Percentiles rank a stretch among this genome's conserved stretches.
phyloP scores from a whole-genome alignment of 2,888 invertebrate species.

The Cantharis rufa region DNA sequence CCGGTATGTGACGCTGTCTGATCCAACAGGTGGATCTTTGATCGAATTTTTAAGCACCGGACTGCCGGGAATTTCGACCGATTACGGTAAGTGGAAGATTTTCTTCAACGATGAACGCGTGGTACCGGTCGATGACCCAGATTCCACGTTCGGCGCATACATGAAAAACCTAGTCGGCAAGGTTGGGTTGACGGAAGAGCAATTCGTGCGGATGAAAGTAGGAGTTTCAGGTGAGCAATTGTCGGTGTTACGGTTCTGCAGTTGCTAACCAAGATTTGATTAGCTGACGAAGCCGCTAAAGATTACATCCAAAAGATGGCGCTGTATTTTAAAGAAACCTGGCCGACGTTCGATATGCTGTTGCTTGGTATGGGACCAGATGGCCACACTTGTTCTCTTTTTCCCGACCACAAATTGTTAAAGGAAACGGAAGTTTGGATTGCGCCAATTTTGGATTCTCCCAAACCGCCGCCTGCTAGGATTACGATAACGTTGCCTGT shows the following conservation, averaged over 20 bases:
- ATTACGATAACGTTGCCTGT: slow-evolving; percentile 91
- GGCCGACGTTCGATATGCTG: slow-evolving; percentile 83
- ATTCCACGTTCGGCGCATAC: slow-evolving; percentile 89
- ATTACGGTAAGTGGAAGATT: slow-evolving; percentile 84
- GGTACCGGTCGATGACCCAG: slow-evolving; percentile 78
- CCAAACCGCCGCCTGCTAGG: slow-evolving; percentile 91
- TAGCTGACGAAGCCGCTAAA: slow-evolving; percentile 61
- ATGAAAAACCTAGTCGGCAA: slow-evolving; percentile 68
- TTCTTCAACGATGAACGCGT: slow-evolving; percentile 96
- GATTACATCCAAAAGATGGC: slow-evolving; percentile 74
- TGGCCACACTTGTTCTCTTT: slow-evolving; percentile 96
- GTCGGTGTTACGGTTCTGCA: neutral
- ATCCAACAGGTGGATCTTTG: neutral
- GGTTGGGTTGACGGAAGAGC: slow-evolving; percentile 67
- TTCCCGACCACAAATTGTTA: slow-evolving; percentile 78
- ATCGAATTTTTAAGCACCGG: slow-evolving; percentile 72
- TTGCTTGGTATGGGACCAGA: slow-evolving; percentile 97
- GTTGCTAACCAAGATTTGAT: neutral
- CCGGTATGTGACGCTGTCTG: neutral
- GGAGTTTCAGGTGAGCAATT: slow-evolving; percentile 65
- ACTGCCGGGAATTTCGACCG: slow-evolving; percentile 69
- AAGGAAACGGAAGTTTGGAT: slow-evolving; percentile 70
- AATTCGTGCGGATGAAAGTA: slow-evolving; percentile 80
- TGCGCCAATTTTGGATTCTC: slow-evolving; percentile 87
- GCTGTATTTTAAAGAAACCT: slow-evolving; percentile 62